Base-by-base conservation (phyloP, 2,797 vertebrate species). In the Sebastes goodei region DNA sequence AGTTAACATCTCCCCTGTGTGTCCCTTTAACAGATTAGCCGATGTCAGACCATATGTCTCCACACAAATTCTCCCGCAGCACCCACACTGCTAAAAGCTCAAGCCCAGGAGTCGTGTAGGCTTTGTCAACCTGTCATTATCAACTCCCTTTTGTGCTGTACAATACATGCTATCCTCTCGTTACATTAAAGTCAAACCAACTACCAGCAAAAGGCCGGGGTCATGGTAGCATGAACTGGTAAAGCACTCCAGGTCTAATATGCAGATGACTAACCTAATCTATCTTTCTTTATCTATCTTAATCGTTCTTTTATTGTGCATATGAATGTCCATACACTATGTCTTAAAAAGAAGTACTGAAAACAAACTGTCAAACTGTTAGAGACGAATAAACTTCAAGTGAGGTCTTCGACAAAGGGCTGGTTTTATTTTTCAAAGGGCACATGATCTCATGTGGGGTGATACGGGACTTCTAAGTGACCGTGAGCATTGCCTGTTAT, bases 21-120 rank as follows among this genome's bases (percentile, higher is more conserved):
- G 59, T 67, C 61, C 57, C 32, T 59, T 80, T 63, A 80, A 87
- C 76, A 92, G 77, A 89, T 89, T 81, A 88, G n/a, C 67, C 25
- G 0, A 72, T 88, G 74, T 88, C 81, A 84, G 75, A 83, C 68
- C 77, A 82, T 86, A 84, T 80, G 80, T 88, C 76, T 86, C 64
- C 62, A 76, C 75, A 76, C 59, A 71, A 73, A 71, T 60, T 89
- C 53, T 76, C 72, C 77, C 81, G 30, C 57, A 38, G 65, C 80
- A 82, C 20, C n/a, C 20, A 29, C 76, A n/a, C 20, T 66, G 71
- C 79, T 82, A 80, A 86, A 83, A 84, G 78, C 67, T 23, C 53
- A 8, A 59, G 74, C 77, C 3, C 1, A 20, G 38, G 49, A 85
- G 63, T 82, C 80, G 17, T 70, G 74, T 66, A 67, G 42, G 65